Evolutionary conservation across 2,113 vertebrate genomes (phyloP), one percentile per base, ranked within the genome.

Genomic region (Oncorhynchus keta): DNA sequence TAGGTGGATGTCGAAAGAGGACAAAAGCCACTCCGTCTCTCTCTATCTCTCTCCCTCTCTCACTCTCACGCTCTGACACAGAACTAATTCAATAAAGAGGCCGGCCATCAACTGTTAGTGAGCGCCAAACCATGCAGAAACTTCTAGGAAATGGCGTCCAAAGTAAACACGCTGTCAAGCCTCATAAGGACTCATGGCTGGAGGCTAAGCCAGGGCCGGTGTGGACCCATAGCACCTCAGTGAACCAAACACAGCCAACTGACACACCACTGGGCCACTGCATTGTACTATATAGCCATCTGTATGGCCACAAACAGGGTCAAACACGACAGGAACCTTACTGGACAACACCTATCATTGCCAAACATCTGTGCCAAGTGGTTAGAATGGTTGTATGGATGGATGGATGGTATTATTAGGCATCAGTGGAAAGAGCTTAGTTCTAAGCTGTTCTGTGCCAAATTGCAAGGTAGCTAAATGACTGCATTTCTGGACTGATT

Each of bases 51-150:
- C 75, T 64, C 61, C 9, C 39, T 45, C 8, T 73, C 49, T 74
- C 70, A 35, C 59, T 75, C 67, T 65, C 73, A 74, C 72, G 79
- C 70, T 79, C 79, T 65, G 62, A 80, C 79, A 82, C 74, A 4
- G 77, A 83, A 82, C 84, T 87, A 82, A 88, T 91, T 91, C 80
- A 87, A 83, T 85, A 87, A 84, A 82, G 75, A 85, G 81, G 77
- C 72, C 78, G 57, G 80, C 73, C 79, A 65, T 87, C 81, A 74
- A 85, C 84, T 81, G 76, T 80, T 82, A 77, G 81, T 86, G 81
- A 80, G 76, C 61, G 85, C 88, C 86, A 90, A 91, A 87, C 86
- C 91, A 90, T 89, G 92, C 90, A 91, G 88, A 93, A 92, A 90
- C 39, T 67, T 88, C 74, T 79, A 85, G 84, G 81, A 90, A 89